Percentiles rank a stretch among this genome's conserved stretches.
phyloP scores from a whole-genome alignment of 2,797 vertebrate species.

The Xenopus petersii region DNA sequence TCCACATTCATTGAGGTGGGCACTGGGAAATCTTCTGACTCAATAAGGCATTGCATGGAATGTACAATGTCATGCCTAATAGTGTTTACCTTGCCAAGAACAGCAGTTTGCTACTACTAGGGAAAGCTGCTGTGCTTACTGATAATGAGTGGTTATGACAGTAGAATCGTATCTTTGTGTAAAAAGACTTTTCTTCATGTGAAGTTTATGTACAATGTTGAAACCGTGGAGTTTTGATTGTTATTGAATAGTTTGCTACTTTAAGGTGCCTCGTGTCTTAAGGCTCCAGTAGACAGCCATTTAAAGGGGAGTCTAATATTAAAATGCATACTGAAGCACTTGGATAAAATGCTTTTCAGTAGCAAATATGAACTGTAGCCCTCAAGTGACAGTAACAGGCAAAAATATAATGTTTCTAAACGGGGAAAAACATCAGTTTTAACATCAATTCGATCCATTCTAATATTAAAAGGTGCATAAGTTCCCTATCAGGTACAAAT shows the following conservation, averaged over 20 bases:
- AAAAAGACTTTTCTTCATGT: neutral
- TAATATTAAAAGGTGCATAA: too few relatives aligned
- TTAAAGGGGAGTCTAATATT: neutral
- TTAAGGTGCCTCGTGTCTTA: conserved; percentile 5
- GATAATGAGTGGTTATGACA: neutral
- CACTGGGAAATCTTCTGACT: conserved; percentile 1
- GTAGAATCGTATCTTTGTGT: conserved; percentile 2
- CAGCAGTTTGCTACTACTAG: neutral
- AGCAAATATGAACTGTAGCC: too few relatives aligned
- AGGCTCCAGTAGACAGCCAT: neutral
- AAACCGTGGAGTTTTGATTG: neutral
- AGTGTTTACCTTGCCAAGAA: conserved; percentile 18
- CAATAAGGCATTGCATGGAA: conserved; percentile 4
- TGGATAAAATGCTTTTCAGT: neutral
- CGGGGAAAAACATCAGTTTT: too few relatives aligned
- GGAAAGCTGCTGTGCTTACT: neutral
- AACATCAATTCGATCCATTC: too few relatives aligned
- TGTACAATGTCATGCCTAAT: neutral
- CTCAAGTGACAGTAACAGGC: too few relatives aligned
- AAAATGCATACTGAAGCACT: neutral
- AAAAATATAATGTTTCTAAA: too few relatives aligned
- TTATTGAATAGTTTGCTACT: conserved; percentile 25
- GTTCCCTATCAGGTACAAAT: too few relatives aligned
- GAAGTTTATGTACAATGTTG: conserved; percentile 5
- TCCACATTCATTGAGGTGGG: conserved; percentile 5